These are phyloP conservation scores for Coelopa frigida DNA, from an alignment of 1,140 invertebrate genomes.

Conservation along the genomic window DNA sequence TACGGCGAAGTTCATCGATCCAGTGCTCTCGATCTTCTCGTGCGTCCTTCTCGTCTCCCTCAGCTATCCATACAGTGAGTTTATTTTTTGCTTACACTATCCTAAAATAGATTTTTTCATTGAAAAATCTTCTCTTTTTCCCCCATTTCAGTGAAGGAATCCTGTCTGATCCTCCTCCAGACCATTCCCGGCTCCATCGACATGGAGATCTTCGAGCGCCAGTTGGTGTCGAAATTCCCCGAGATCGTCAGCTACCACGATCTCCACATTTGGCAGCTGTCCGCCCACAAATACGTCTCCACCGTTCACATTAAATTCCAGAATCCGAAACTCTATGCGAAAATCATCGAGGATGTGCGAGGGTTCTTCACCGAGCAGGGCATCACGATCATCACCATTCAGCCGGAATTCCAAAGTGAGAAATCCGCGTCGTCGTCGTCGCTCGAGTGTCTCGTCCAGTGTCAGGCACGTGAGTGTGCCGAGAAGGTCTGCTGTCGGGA, in stretches of 20 bases:
- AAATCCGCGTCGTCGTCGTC: conserved; percentile 29
- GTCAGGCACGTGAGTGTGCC: conserved; percentile 28
- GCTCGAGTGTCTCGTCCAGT: conserved; percentile 37
- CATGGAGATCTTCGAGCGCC: conserved; percentile 57
- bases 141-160: conserved; percentile 61
- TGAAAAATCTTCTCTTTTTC: conserved; percentile 12
- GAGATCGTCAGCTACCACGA: conserved; percentile 73
- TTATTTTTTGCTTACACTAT: no score
- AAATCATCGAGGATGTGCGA: conserved; percentile 56
- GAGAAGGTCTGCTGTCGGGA: conserved; percentile 40
- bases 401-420: conserved; percentile 62
- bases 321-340: conserved; percentile 48
- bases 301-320: conserved; percentile 69
- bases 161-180: conserved; percentile 68
- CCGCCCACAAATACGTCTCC: conserved; percentile 60
- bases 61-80: conserved; percentile 69
- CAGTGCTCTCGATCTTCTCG: conserved; percentile 59
- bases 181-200: conserved; percentile 75
- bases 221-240: conserved; percentile 64
- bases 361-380: conserved; percentile 66
- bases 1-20: conserved; percentile 66
- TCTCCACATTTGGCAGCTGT: conserved; percentile 74
- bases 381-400: conserved; percentile 68
- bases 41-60: conserved; percentile 55
- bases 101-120: conserved; percentile 10